A percentile compares a stretch with the other conserved stretches of the same genome.
Evolutionary conservation across 2,113 vertebrate species (phyloP).

Genomic region (Dipodomys ordii): DNA sequence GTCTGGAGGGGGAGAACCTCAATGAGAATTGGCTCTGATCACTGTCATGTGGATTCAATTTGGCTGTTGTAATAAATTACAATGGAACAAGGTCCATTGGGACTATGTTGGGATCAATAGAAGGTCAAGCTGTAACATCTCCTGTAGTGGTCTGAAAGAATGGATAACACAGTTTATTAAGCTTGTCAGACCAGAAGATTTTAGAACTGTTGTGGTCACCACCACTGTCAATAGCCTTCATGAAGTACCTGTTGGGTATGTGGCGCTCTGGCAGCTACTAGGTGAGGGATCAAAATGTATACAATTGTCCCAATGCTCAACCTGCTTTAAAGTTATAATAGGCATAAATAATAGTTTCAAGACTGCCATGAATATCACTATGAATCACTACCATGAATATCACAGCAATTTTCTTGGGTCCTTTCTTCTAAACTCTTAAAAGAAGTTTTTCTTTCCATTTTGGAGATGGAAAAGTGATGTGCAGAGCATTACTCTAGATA

Average conservation of each 20-base stretch:
- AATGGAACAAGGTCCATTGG: slow-evolving; percentile 77
- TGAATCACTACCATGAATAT: background rate
- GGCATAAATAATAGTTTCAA: slow-evolving; percentile 1
- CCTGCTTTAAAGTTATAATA: slow-evolving; percentile 31
- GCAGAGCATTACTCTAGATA: background rate
- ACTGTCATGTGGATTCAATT: slow-evolving; percentile 84
- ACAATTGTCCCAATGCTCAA: slow-evolving; percentile 10
- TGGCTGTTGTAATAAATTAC: slow-evolving; percentile 83
- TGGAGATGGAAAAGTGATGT: background rate
- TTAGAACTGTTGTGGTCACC: slow-evolving; percentile 57
- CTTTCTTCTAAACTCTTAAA: background rate
- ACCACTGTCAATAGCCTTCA: slow-evolving; percentile 41
- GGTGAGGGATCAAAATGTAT: background rate
- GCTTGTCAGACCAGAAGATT: slow-evolving; percentile 71
- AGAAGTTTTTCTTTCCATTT: background rate
- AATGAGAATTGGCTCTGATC: slow-evolving; percentile 78
- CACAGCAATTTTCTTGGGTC: slow-evolving; percentile 10
- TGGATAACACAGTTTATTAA: slow-evolving; percentile 78
- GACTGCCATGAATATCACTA: background rate
- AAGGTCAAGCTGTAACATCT: slow-evolving; percentile 82
- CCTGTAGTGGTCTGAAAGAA: slow-evolving; percentile 79
- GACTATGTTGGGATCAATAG: slow-evolving; percentile 80
- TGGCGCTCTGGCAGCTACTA: background rate
- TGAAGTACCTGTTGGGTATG: slow-evolving; percentile 62
- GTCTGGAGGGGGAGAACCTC: slow-evolving; percentile 59